Evolutionary conservation across 2,888 invertebrate species (phyloP).

Genomic region (Philereme vetulata): DNA sequence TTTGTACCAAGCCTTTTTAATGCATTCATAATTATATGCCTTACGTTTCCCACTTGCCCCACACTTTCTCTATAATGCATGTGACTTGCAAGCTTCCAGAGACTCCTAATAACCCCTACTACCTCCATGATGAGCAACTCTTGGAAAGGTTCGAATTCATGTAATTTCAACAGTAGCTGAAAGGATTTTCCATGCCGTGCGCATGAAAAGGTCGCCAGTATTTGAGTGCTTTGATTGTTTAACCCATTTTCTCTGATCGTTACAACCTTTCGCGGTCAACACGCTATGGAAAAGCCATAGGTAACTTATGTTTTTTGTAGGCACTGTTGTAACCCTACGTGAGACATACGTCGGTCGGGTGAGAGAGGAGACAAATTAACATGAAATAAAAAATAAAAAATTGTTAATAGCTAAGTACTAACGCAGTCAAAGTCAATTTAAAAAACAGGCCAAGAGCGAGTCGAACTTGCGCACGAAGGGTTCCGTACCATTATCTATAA

Average conservation of each 20-base stretch:
- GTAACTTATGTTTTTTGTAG: slow-evolving; percentile 1
- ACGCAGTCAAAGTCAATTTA: no score
- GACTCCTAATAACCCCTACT: slow-evolving; percentile 56
- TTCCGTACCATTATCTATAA: no score
- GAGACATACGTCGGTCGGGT: no score
- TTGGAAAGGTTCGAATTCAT: slow-evolving; percentile 19
- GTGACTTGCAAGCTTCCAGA: slow-evolving; percentile 70
- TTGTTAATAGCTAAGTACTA: no score
- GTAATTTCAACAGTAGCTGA: slow-evolving; percentile 12
- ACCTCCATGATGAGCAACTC: slow-evolving; percentile 41
- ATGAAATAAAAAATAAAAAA: no score
- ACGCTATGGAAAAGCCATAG: slow-evolving; percentile 14
- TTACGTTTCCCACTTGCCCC: slow-evolving; percentile 36
- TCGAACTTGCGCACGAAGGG: no score
- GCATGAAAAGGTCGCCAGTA: slow-evolving; percentile 11
- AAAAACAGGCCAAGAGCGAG: no score
- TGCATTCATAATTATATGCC: neutral
- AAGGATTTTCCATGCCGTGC: slow-evolving; percentile 12
- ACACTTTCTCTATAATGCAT: slow-evolving; percentile 59
- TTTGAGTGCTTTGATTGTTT: slow-evolving; percentile 21
- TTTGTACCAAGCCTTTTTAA: no score
- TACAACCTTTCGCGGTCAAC: slow-evolving; percentile 14
- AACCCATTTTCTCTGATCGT: slow-evolving; percentile 18
- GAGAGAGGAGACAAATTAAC: no score
- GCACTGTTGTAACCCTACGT: neutral